Evolutionary conservation across 1,140 invertebrate species (phyloP), one percentile per base, ranked within the genome.

Genomic region (Pectinophora gossypiella): DNA sequence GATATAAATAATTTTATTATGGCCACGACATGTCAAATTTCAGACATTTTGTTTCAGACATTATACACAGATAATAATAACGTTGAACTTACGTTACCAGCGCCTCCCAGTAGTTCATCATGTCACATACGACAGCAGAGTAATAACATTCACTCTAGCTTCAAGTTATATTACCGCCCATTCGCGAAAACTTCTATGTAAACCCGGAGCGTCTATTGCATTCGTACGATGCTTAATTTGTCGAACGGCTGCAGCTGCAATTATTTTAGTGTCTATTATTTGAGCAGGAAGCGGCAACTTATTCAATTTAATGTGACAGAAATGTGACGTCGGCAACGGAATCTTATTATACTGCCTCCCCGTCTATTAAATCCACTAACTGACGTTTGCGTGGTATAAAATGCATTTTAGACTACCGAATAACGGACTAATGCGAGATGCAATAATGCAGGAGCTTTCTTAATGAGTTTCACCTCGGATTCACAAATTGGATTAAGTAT

Each of bases 401-500:
- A 72, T 73, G 73, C 76, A 79, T 76, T 76, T 69, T 56, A 58
- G 38, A 9, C 13, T 40, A 7, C 38, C 10, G 10, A 13, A 40
- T 15, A 16, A 40, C 51, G 47, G 64, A 65, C 56, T 74, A 71
- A 76, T 68, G 73, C 73, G 65, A 73, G 67, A 72, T 82, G 76
- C 73, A 78, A 71, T 77, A 80, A 75, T 76, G 68, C 71, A 77
- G 59, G 18, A 44, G 76, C 68, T 76, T 74, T 59, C 69, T 70
- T 82, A 82, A 83, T 80, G 75, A 80, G 79, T 76, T 82, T 64
- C 70, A 78, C 71, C 63, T 70, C 68, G 69, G 66, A 64, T 56
- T 71, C 76, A 52, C 76, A 84, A 83, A 84, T 84, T 81, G 72
- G 77, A 81, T 78, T 84, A n/a, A n/a, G n/a, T n/a, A 83, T 81